These are phyloP conservation scores for Bubo bubo DNA, from an alignment of 2,113 vertebrate genomes.

Conservation along the genomic window DNA sequence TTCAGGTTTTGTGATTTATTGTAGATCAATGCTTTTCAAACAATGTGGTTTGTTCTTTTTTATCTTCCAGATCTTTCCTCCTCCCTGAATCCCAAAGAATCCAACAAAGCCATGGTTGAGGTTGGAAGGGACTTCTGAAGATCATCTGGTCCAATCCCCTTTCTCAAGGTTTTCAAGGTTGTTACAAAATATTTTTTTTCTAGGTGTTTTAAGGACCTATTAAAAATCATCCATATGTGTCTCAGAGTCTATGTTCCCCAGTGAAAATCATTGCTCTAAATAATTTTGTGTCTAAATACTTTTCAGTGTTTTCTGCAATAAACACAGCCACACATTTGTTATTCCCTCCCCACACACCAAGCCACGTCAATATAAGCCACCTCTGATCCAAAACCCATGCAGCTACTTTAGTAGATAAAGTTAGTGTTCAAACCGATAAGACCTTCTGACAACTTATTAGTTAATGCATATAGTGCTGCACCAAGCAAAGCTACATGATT, in stretches of 20 bases:
- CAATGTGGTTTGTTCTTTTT: not conserved
- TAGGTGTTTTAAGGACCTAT: not conserved
- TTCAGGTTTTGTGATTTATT: not conserved
- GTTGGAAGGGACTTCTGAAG: not conserved
- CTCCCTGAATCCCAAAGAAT: not conserved
- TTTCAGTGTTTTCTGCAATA: not conserved
- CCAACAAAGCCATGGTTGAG: not conserved
- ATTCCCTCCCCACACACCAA: not conserved
- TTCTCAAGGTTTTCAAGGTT: not conserved
- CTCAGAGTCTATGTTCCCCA: not conserved
- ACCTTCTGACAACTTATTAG: not conserved
- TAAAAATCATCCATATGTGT: not conserved
- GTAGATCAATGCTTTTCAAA: not conserved
- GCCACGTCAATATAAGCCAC: not conserved
- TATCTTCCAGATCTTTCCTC: not conserved
- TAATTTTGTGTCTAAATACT: not conserved
- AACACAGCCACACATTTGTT: not conserved
- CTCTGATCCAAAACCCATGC: not conserved
- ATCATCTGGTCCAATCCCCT: not conserved
- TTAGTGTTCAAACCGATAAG: not conserved
- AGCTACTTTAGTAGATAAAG: not conserved
- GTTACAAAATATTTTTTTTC: not conserved
- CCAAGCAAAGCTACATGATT: not conserved
- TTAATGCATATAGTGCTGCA: not conserved
- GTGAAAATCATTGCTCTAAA: not conserved